Conservation (phyloP, 2,113 vertebrate species). For the Mastomys coucha region DNA sequence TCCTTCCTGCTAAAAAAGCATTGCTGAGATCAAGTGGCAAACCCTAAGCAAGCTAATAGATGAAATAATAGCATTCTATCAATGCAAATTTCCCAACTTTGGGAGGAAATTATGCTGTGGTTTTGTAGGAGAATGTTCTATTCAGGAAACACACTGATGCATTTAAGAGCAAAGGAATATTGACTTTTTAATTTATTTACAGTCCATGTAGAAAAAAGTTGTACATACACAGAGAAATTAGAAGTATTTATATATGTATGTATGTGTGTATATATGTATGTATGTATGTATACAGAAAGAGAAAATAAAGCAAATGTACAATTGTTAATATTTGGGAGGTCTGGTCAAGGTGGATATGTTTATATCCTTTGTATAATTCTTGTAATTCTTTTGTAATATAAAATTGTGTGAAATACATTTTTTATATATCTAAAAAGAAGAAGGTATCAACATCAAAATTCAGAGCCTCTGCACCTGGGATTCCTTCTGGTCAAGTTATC, state of each 20-base stretch:
- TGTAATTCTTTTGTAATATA: not conserved
- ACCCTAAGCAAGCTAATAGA: not conserved
- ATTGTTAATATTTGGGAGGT: not conserved
- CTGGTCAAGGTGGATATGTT: not conserved
- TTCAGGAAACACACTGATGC: not conserved
- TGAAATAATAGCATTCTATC: not conserved
- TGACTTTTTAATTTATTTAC: not conserved
- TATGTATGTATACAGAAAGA: not conserved
- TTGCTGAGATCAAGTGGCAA: not conserved
- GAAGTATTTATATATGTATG: not conserved
- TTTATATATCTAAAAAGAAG: not conserved
- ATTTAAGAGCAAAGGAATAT: not conserved
- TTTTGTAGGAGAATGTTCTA: not conserved
- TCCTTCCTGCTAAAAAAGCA: not conserved
- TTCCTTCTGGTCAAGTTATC: not conserved
- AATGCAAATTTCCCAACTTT: not conserved
- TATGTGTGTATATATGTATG: not conserved
- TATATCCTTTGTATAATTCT: not conserved
- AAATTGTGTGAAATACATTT: conserved; percentile 9
- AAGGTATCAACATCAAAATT: not conserved
- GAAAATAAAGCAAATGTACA: not conserved
- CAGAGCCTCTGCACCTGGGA: not conserved
- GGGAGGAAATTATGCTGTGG: not conserved
- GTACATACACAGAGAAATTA: not conserved
- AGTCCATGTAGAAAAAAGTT: conserved; percentile 2